Conservation (phyloP, 2,888 invertebrate genomes). For the Oxycera nigricornis region DNA sequence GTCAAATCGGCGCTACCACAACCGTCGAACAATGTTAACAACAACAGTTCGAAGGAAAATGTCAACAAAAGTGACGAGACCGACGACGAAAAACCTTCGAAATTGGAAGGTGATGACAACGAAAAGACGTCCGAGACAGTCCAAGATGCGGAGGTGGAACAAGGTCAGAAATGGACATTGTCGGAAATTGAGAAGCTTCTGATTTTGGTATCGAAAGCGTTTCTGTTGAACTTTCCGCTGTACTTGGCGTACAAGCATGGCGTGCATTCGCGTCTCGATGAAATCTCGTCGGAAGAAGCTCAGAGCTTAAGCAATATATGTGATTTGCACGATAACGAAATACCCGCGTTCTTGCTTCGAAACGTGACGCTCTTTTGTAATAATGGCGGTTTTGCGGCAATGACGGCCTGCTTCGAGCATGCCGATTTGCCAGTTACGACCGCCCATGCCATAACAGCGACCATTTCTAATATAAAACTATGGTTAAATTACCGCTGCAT, state of each 20-base stretch:
- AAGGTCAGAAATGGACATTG: conserved; percentile 70
- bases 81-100: neutral
- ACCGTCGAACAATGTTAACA: conserved; percentile 38
- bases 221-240: conserved; percentile 87
- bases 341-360: conserved; percentile 86
- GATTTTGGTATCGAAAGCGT: conserved; percentile 86
- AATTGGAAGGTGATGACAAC: conserved; percentile 8
- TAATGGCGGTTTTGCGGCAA: conserved; percentile 85
- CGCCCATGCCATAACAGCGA: conserved; percentile 90
- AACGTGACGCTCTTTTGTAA: conserved; percentile 96
- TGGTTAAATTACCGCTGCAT: conserved; percentile 94
- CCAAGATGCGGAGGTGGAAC: conserved; percentile 56
- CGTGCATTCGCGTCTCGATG: conserved; percentile 80
- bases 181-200: conserved; percentile 89
- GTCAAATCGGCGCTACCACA: conserved; percentile 51
- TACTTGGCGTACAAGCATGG: conserved; percentile 88
- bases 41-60: conserved; percentile 46
- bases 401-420: conserved; percentile 87
- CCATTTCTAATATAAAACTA: conserved; percentile 89
- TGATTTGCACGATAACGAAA: conserved; percentile 92
- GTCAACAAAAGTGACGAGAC: neutral
- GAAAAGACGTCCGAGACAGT: conserved; percentile 48
- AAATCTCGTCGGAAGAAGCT: conserved; percentile 84
- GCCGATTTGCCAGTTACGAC: conserved; percentile 81
- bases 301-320: conserved; percentile 68